Evolutionary conservation across 2,797 vertebrate genomes (phyloP).

Genomic region (Tolypeutes matacus): DNA sequence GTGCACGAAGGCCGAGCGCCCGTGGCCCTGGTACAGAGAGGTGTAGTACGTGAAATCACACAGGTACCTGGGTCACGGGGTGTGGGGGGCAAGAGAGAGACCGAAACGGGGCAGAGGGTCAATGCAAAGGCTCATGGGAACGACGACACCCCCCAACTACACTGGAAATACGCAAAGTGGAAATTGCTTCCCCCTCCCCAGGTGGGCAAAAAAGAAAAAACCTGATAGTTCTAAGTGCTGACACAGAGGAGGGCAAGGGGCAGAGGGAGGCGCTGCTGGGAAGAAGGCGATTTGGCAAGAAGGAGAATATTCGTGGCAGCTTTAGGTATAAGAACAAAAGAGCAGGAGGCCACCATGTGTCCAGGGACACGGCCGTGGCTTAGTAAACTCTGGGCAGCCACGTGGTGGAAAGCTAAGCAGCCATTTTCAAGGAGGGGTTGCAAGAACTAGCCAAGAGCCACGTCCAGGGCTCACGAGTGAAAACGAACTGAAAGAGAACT

Average conservation of each 20-base stretch:
- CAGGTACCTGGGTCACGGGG: constrained; percentile 94
- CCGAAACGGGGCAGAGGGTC: neutral
- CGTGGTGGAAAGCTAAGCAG: too few species aligned
- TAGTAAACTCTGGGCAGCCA: too few species aligned
- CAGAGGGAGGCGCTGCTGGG: neutral
- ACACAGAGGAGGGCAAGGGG: neutral
- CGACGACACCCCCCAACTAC: too few species aligned
- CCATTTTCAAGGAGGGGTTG: too few species aligned
- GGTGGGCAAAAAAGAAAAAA: neutral
- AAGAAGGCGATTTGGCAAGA: neutral
- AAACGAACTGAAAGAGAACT: fast-evolving
- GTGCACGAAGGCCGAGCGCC: constrained; percentile 94
- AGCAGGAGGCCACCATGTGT: neutral
- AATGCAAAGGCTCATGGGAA: too few species aligned
- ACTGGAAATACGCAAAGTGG: too few species aligned
- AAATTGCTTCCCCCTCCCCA: neutral
- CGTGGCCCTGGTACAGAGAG: constrained; percentile 93
- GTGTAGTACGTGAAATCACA: constrained; percentile 98
- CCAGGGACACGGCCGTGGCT: too few species aligned
- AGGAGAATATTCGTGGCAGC: too few species aligned
- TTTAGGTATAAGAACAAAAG: neutral
- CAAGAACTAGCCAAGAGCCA: neutral
- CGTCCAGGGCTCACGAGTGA: fast-evolving
- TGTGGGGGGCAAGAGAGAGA: neutral
- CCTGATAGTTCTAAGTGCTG: neutral